Conservation (phyloP, 2,113 vertebrate genomes). For the Otus sunia region DNA sequence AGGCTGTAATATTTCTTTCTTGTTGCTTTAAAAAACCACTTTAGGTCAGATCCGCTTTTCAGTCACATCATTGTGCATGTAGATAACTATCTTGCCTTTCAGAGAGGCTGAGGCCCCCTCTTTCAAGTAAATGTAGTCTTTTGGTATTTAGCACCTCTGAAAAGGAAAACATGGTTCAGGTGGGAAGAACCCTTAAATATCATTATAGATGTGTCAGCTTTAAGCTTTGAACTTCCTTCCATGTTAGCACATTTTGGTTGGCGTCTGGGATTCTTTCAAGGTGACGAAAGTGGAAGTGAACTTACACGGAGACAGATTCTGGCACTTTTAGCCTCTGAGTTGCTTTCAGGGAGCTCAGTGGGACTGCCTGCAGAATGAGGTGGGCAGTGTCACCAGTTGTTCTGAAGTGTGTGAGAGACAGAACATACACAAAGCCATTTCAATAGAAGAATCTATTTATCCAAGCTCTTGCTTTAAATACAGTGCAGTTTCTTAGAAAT, state of each 20-base stretch:
- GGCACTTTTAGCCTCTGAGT: background rate
- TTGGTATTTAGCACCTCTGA: background rate
- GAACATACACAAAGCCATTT: background rate
- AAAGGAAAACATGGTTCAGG: background rate
- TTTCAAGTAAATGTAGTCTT: background rate
- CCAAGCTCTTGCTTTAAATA: background rate
- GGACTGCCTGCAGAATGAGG: background rate
- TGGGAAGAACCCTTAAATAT: background rate
- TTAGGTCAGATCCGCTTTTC: background rate
- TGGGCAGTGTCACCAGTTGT: background rate
- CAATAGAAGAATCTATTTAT: background rate
- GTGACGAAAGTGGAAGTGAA: background rate
- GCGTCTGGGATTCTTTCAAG: background rate
- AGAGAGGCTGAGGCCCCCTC: background rate
- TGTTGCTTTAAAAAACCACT: background rate
- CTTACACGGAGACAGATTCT: background rate
- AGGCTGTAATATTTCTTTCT: background rate
- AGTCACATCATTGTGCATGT: background rate
- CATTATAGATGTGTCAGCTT: background rate
- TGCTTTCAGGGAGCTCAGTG: background rate
- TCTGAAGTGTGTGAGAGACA: background rate
- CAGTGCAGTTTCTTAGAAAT: background rate
- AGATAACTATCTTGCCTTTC: background rate
- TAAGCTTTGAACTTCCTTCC: background rate
- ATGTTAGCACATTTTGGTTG: background rate